Evolutionary conservation across 2,113 vertebrate species (phyloP).

Genomic region (Isichthys henryi): DNA sequence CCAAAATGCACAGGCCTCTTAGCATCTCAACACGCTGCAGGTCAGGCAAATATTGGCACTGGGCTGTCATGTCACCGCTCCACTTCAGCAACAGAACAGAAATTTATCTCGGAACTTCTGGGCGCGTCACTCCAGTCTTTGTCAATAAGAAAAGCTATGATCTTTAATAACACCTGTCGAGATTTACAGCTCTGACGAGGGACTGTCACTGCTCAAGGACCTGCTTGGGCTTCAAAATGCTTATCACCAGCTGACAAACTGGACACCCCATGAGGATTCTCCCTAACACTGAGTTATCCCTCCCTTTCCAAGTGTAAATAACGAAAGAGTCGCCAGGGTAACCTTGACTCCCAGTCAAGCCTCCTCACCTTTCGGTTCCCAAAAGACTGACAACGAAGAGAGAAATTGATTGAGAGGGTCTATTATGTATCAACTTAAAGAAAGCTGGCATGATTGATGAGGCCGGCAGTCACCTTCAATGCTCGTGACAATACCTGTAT

Average conservation of each 20-base stretch:
- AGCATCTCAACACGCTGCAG: constrained; percentile 14
- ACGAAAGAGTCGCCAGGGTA: constrained; percentile 74
- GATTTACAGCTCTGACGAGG: constrained; percentile 63
- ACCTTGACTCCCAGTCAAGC: constrained; percentile 85
- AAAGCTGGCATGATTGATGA: constrained; percentile 98
- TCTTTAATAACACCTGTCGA: constrained; percentile 61
- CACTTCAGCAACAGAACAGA: constrained; percentile 45
- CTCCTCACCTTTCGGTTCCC: constrained; percentile 57
- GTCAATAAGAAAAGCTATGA: constrained; percentile 71
- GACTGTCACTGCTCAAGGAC: constrained; percentile 64
- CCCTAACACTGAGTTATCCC: constrained; percentile 48
- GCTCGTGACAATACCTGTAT: constrained; percentile 80
- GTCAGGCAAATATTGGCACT: constrained; percentile 61
- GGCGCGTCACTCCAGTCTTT: constrained; percentile 55
- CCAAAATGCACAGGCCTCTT: background rate
- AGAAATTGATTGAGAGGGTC: constrained; percentile 98
- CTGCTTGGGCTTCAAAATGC: constrained; percentile 59
- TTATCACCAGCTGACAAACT: constrained; percentile 74
- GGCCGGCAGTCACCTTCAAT: constrained; percentile 95
- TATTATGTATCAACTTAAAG: constrained; percentile 99
- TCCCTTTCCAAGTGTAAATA: constrained; percentile 75
- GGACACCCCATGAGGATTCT: constrained; percentile 58
- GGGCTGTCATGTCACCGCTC: constrained; percentile 39
- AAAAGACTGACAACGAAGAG: constrained; percentile 83
- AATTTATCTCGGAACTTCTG: constrained; percentile 60